Base-by-base conservation (phyloP, 2,113 vertebrate genomes). In the Tenebrosternarchus preto region DNA sequence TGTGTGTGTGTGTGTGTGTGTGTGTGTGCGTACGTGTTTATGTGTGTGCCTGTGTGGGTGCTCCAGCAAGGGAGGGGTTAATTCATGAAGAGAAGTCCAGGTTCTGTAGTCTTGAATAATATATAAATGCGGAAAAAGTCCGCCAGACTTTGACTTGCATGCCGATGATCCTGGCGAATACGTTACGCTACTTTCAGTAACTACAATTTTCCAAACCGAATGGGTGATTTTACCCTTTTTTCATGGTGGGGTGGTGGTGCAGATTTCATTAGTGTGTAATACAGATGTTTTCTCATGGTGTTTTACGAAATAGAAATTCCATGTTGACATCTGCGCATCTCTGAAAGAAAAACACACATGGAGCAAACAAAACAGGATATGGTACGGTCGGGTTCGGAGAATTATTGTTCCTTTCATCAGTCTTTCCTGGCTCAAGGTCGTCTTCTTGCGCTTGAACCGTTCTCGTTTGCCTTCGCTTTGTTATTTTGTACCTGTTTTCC, bases 311-410 rank as follows among this genome's bases (percentile, higher is more conserved):
- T 17, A n/a, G 33, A 20, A 57, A n/a, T 67, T 27, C 9, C 24
- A 11, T 15, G 59, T 3, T 16, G 12, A 19, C 7, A 73, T 46
- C 19, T 64, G n/a, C 78, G 17, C 46, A 56, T 9, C 5, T 24
- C 43, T 16, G 55, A 56, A 68, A 63, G 61, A 46, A 61, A 71
- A 66, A 15, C 50, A 39, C 56, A 80, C 60, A 74, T 29, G 0
- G 24, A 79, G 33, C 39, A 46, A 67, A 74, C 46, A 19, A 50
- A 80, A 80, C 6, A n/a, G 50, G 16, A 39, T 73, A 80, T 66
- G 59, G 74, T 67, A 80, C 69, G 73, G 53, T 39, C 36, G 39
- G 73, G 69, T 60, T 33, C 46, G 66, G 64, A 66, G 43, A 73
- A 70, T 25, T 12, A 67, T 33, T 19, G 36, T 31, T 67, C 61